Conservation (phyloP, 2,888 invertebrate genomes). For the Xylophagus ater region DNA sequence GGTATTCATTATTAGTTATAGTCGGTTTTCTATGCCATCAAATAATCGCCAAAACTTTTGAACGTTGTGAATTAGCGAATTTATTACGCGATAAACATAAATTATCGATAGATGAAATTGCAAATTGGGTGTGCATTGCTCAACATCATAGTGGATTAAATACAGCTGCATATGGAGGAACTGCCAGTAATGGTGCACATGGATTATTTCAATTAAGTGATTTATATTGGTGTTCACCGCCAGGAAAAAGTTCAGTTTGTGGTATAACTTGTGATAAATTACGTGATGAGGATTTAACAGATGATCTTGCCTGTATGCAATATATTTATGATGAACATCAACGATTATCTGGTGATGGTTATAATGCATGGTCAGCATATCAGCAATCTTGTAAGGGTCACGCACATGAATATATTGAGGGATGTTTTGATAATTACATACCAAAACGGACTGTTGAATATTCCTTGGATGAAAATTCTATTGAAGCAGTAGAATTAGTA, state of each 20-base stretch:
- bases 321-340: conserved; percentile 55
- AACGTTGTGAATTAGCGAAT: conserved; percentile 58
- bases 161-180: conserved; percentile 48
- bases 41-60: conserved; percentile 53
- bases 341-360: conserved; percentile 57
- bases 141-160: conserved; percentile 53
- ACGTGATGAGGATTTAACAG: conserved; percentile 55
- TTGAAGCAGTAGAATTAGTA: too few relatives aligned
- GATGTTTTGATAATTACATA: conserved; percentile 26
- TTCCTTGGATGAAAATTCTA: too few relatives aligned
- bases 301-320: conserved; percentile 56
- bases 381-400: conserved; percentile 27
- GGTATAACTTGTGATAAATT: conserved; percentile 49
- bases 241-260: conserved; percentile 48
- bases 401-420: conserved; percentile 26
- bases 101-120: conserved; percentile 42
- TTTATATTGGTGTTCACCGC: conserved; percentile 54
- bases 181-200: conserved; percentile 48
- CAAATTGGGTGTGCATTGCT: conserved; percentile 61
- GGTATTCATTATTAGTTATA: not conserved
- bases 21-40: too few relatives aligned
- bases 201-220: conserved; percentile 65
- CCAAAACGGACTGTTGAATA: too few relatives aligned
- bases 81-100: conserved; percentile 46
- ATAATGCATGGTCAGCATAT: conserved; percentile 41